Percentiles rank a stretch among this genome's conserved stretches.
phyloP scores from a whole-genome alignment of 2,113 vertebrate species.

The Elephas maximus region DNA sequence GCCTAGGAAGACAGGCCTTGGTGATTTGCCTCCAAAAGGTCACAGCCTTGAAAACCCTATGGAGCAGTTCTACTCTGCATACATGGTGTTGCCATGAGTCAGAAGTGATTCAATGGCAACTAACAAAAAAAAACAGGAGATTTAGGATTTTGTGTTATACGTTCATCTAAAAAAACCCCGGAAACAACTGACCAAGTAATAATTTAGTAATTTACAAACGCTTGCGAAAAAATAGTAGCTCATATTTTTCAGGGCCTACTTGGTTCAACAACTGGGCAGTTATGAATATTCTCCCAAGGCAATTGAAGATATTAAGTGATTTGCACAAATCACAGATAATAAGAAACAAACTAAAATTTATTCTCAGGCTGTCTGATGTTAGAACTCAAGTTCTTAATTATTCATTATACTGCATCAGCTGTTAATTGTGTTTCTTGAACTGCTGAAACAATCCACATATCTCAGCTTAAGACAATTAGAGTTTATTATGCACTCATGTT shows the following conservation, averaged over 20 bases:
- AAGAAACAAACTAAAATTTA: background rate
- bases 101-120: background rate
- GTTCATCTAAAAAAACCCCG: background rate
- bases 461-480: background rate
- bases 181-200: background rate
- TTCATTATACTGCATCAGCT: background rate
- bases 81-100: background rate
- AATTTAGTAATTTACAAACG: conserved; percentile 13
- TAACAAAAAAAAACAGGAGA: background rate
- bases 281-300: background rate
- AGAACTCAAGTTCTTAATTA: background rate
- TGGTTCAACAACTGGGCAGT: background rate
- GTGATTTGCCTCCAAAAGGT: background rate
- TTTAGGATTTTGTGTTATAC: background rate
- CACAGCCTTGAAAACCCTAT: background rate
- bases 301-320: conserved; percentile 19
- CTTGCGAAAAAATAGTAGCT: background rate
- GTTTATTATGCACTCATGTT: background rate
- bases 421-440: background rate
- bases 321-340: background rate
- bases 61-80: background rate
- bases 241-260: background rate
- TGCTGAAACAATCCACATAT: background rate
- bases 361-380: background rate
- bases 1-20: too few species aligned